These are phyloP conservation scores for Desmophyllum pertusum DNA, from an alignment of 92 coral and sea anemone species.

Conservation along the genomic window DNA sequence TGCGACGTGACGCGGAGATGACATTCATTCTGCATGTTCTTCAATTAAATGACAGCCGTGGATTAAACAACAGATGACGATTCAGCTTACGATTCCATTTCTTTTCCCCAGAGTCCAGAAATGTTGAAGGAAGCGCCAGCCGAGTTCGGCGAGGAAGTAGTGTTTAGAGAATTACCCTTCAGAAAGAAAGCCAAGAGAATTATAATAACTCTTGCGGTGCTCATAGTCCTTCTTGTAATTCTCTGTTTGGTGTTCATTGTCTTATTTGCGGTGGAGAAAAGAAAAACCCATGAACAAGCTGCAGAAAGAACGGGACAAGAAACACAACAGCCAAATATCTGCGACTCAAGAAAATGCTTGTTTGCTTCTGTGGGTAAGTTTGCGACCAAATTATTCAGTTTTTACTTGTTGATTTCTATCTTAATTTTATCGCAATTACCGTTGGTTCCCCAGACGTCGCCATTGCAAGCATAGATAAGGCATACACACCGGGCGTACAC, in stretches of 20 bases:
- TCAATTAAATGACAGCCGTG: background rate
- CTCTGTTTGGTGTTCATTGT: slow-evolving; percentile 52
- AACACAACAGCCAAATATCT: slow-evolving; percentile 3
- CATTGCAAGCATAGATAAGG: too few species aligned
- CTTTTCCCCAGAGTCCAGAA: background rate
- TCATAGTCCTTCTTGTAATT: slow-evolving; percentile 8
- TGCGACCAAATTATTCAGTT: background rate
- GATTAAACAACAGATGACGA: background rate
- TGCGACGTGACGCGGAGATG: background rate
- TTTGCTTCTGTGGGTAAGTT: slow-evolving; percentile 61
- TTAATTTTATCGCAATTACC: background rate
- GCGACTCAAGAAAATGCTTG: slow-evolving; percentile 54
- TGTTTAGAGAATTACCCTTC: background rate
- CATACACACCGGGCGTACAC: too few species aligned
- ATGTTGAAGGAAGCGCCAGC: background rate
- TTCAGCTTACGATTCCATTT: background rate
- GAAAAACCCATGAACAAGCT: slow-evolving; percentile 1
- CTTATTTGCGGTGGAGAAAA: slow-evolving; percentile 61
- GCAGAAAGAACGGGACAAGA: background rate
- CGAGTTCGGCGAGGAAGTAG: slow-evolving; percentile 3
- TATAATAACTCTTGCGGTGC: background rate
- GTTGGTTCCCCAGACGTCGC: background rate
- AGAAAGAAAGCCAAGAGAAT: background rate
- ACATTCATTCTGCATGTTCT: background rate
- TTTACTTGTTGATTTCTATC: background rate